Evolutionary conservation across 1,140 invertebrate species (phyloP).

Genomic region (Trissolcus basalis): DNA sequence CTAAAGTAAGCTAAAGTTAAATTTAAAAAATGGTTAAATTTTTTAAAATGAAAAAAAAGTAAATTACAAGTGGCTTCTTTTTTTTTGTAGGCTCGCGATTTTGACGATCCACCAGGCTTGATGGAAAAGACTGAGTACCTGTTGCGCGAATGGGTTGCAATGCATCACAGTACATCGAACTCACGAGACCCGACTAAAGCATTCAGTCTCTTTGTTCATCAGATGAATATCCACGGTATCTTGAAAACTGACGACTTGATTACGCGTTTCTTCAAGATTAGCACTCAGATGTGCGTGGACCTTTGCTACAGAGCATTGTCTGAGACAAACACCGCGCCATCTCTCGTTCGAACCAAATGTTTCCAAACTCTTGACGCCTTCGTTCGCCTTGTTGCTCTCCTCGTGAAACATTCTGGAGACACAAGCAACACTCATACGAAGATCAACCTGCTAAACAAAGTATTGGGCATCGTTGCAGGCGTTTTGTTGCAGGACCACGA

Average conservation of each 20-base stretch:
- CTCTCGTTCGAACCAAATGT: conserved; percentile 90
- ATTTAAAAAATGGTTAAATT: not conserved
- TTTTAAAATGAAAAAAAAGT: not conserved
- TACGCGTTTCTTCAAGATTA: conserved; percentile 96
- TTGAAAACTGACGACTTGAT: conserved; percentile 98
- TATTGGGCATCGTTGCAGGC: conserved; percentile 95
- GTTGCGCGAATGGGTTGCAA: conserved; percentile 94
- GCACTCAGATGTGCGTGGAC: conserved; percentile 97
- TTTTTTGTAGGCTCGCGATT: conserved; percentile 85
- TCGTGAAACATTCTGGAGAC: conserved; percentile 97
- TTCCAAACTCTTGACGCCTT: conserved; percentile 97
- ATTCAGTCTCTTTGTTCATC: conserved; percentile 95
- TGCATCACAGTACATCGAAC: conserved; percentile 88
- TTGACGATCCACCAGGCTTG: conserved; percentile 94
- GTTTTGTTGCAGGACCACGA: conserved; percentile 97
- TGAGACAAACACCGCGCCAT: conserved; percentile 78
- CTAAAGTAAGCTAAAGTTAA: conserved; percentile 77
- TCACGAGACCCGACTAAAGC: conserved; percentile 93
- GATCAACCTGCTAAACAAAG: conserved; percentile 97
- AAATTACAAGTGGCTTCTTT: conserved; percentile 13
- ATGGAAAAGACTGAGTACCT: conserved; percentile 97
- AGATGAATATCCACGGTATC: conserved; percentile 98
- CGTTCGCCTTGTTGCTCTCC: conserved; percentile 92
- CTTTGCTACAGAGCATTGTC: conserved; percentile 89
- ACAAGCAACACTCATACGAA: conserved; percentile 93